Percentiles rank a stretch among this genome's conserved stretches.
Conservation (phyloP, 2,888 invertebrate genomes). For the Cerceris ruficornis region DNA sequence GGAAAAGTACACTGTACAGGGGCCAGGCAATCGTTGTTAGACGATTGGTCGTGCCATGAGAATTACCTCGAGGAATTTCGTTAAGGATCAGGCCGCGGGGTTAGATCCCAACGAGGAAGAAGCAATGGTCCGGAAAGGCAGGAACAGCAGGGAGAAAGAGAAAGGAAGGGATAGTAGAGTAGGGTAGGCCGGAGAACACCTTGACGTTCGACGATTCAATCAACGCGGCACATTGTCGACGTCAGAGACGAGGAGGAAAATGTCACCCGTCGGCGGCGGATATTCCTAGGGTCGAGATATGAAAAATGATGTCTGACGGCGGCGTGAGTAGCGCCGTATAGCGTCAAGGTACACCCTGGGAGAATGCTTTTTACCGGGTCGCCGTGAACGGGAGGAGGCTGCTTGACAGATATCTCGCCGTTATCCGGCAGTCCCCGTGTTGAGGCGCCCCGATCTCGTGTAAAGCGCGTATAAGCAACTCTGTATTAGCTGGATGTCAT, state of each 20-base stretch:
- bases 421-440: constrained; percentile 35
- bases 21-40: constrained; percentile 37
- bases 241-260: constrained; percentile 59
- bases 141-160: constrained; percentile 7
- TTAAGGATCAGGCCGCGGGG: constrained; percentile 35
- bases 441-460: constrained; percentile 44
- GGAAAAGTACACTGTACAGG: not conserved
- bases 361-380: constrained; percentile 59
- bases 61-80: constrained; percentile 52
- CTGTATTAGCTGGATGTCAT: constrained; percentile 56
- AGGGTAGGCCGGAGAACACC: constrained; percentile 31
- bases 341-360: constrained; percentile 46
- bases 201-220: constrained; percentile 74
- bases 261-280: constrained; percentile 66
- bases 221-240: constrained; percentile 72
- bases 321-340: constrained; percentile 38
- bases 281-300: constrained; percentile 67
- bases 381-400: constrained; percentile 12
- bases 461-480: constrained; percentile 55
- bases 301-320: constrained; percentile 72
- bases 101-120: constrained; percentile 18
- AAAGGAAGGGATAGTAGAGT: constrained; percentile 8
- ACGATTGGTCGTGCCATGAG: constrained; percentile 32
- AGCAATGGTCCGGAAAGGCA: constrained; percentile 47
- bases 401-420: constrained; percentile 63